A percentile compares a stretch with the other conserved stretches of the same genome.
These are phyloP conservation scores for Aplodontia rufa DNA, from an alignment of 2,113 vertebrate genomes.

Conservation along the genomic window DNA sequence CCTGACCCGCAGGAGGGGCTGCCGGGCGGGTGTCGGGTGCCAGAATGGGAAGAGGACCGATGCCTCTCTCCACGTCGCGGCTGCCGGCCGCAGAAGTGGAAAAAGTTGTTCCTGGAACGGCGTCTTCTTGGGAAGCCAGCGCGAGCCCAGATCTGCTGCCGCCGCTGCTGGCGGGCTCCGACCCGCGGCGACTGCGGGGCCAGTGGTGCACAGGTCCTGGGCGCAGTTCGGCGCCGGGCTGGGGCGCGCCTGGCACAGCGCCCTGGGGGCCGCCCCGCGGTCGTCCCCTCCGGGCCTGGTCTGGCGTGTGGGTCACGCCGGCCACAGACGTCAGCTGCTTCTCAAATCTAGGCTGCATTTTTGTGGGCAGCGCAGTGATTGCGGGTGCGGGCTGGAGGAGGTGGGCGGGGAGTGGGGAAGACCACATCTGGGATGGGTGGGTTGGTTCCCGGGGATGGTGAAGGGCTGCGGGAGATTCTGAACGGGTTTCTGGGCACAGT, in stretches of 20 bases:
- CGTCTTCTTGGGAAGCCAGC: neutral
- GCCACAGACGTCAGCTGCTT: conserved; percentile 46
- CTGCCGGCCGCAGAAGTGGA: conserved; percentile 11
- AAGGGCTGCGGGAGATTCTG: neutral
- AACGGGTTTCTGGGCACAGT: neutral
- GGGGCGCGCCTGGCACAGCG: neutral
- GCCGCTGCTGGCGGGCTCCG: neutral
- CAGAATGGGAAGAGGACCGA: neutral
- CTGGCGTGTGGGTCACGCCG: conserved; percentile 6
- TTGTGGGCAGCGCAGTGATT: conserved; percentile 64
- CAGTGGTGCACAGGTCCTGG: neutral
- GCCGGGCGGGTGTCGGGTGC: neutral
- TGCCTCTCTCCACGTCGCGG: neutral
- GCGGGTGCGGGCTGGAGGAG: conserved; percentile 44
- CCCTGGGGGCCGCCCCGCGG: neutral
- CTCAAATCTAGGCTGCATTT: conserved; percentile 57
- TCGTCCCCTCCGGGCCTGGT: neutral
- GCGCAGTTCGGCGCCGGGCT: neutral
- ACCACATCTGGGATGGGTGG: conserved; percentile 38
- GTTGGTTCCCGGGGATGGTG: neutral
- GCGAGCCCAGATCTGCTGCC: neutral
- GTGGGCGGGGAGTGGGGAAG: conserved; percentile 53
- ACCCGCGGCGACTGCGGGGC: neutral
- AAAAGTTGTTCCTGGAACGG: conserved; percentile 44
- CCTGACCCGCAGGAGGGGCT: neutral